A percentile compares a stretch with the other conserved stretches of the same genome.
These are phyloP conservation scores for Theocolax elegans DNA, from an alignment of 1,140 invertebrate species.

Conservation along the genomic window DNA sequence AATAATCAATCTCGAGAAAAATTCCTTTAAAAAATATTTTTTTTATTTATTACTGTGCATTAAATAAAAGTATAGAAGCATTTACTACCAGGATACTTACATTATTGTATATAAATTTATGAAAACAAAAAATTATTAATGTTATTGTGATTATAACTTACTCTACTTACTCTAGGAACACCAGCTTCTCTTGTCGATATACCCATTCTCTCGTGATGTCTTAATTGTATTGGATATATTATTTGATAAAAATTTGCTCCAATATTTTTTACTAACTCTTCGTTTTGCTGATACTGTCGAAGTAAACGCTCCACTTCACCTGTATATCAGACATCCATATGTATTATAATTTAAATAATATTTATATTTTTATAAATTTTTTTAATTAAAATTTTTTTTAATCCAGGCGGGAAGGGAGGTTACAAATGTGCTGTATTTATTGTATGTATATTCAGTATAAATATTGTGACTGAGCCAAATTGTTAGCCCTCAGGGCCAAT, in stretches of 20 bases:
- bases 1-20: too few relatives aligned
- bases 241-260: constrained; percentile 86
- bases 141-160: neutral
- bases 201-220: constrained; percentile 94
- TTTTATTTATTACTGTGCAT: too few relatives aligned
- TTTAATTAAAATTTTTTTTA: neutral
- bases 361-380: neutral
- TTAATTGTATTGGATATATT: constrained; percentile 92
- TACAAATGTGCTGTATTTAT: too few relatives aligned
- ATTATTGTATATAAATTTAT: too few relatives aligned
- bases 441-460: too few relatives aligned
- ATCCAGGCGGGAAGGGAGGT: neutral
- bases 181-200: constrained; percentile 90
- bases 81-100: too few relatives aligned
- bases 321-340: constrained; percentile 65
- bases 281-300: constrained; percentile 89
- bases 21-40: too few relatives aligned
- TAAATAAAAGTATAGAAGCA: too few relatives aligned
- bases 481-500: too few relatives aligned
- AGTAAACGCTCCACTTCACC: constrained; percentile 89
- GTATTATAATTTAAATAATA: neutral
- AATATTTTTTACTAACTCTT: constrained; percentile 89
- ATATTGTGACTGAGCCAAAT: too few relatives aligned
- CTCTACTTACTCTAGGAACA: constrained; percentile 78
- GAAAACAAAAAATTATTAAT: too few relatives aligned